Evolutionary conservation across 2,888 invertebrate genomes (phyloP).

Genomic region (Acleris cristana): DNA sequence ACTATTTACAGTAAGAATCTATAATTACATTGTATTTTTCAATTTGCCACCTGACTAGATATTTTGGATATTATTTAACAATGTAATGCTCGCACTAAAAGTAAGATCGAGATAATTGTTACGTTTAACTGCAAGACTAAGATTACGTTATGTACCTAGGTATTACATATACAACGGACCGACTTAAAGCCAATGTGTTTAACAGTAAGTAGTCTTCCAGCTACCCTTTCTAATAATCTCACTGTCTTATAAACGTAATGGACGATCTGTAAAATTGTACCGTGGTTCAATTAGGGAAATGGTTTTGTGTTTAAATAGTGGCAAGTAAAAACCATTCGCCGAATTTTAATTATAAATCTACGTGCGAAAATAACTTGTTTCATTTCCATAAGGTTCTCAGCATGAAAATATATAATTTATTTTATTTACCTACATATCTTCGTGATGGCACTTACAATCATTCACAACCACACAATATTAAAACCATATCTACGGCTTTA

Average conservation of each 20-base stretch:
- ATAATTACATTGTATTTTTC: conserved; percentile 12
- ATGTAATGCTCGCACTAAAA: conserved; percentile 3
- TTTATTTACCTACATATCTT: background rate
- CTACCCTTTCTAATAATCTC: too few relatives aligned
- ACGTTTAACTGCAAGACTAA: too few relatives aligned
- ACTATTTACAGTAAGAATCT: too few relatives aligned
- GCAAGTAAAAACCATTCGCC: too few relatives aligned
- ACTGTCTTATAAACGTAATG: too few relatives aligned
- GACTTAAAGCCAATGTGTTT: conserved; percentile 24
- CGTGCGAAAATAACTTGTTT: too few relatives aligned
- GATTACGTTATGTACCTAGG: too few relatives aligned
- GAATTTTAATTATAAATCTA: too few relatives aligned
- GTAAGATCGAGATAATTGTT: background rate
- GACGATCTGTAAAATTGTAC: too few relatives aligned
- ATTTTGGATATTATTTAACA: conserved; percentile 18
- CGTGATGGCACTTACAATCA: conserved; percentile 48
- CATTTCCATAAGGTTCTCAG: background rate
- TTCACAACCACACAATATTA: conserved; percentile 68
- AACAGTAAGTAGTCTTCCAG: background rate
- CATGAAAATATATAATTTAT: background rate
- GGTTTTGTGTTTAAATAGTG: too few relatives aligned
- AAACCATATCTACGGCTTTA: conserved; percentile 7
- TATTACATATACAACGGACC: background rate
- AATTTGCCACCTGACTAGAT: conserved; percentile 26
- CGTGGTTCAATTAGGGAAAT: too few relatives aligned